Evolutionary conservation across 37 sponge, comb jelly and placozoan species (phyloP), one percentile per base, ranked within the genome.

Genomic region (Mnemiopsis leidyi): DNA sequence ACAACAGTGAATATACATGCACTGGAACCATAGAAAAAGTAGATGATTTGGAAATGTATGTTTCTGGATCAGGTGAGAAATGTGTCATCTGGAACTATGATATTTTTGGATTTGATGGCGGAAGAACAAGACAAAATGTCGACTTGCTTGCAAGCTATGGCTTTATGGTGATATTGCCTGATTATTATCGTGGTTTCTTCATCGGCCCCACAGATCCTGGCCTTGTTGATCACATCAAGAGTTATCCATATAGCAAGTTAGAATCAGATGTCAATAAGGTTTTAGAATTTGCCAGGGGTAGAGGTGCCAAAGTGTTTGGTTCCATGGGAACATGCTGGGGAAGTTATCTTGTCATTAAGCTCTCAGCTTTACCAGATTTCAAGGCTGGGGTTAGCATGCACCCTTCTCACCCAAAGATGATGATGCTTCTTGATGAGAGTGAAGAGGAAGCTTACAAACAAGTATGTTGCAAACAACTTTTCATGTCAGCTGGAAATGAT

Each of bases 21-120:
- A 85, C 38, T 16, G 90, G 90, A 5, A n/a, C 61, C 36, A 5
- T 85, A 39, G 90, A 85, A 39, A 85, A 39, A 39, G 90, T 85
- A 0, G 90, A 85, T 40, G 90, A 85, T 40, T 28, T 85, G 9
- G 90, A 85, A 85, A 32, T 85, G n/a, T 85, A 85, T 85, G 90
- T 85, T n/a, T 34, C 30, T 39, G 90, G 90, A 0, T 85, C 90
- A 39, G 90, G 90, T 40, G 90, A 85, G 23, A 85, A 85, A 40
- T 85, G 90, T 24, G 67, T 85, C 2, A 40, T 85, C 24, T 85
- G 90, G 90, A 85, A 85, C 61, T 85, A 85, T 38, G 90, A 85
- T 32, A 85, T 85, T 21, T 85, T 39, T 24, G 90, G 90, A 40
- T 85, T 85, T 85, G 61, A 85, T 85, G 90, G 67, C 24, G 90